Percentiles rank a stretch among this genome's conserved stretches.
phyloP scores from a whole-genome alignment of 2,888 invertebrate species.

The Catocala fraxini region DNA sequence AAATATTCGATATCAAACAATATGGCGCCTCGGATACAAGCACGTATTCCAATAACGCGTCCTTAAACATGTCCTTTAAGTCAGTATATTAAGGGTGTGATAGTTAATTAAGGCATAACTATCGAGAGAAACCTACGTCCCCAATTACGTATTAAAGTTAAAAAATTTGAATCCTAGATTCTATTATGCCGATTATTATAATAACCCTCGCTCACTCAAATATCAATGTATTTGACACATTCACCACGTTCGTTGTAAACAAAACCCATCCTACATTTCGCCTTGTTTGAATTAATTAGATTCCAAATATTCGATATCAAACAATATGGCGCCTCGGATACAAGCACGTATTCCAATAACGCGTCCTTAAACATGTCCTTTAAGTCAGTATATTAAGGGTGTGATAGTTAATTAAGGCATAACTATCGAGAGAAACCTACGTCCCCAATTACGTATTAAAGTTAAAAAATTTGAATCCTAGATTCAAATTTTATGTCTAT shows the following conservation, averaged over 20 bases:
- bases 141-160: no score
- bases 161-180: no score
- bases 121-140: constrained; percentile 12
- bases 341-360: constrained; percentile 1
- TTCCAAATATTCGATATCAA: constrained; percentile 5
- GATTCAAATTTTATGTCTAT: no score
- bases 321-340: background rate
- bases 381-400: constrained; percentile 1
- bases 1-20: constrained; percentile 5
- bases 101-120: constrained; percentile 30
- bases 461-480: no score
- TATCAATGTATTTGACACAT: background rate
- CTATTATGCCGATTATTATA: no score
- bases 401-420: constrained; percentile 27
- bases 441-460: constrained; percentile 21
- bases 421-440: constrained; percentile 18
- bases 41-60: background rate
- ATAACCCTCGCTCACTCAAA: no score
- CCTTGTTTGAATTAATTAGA: background rate
- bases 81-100: constrained; percentile 4
- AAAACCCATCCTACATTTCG: background rate
- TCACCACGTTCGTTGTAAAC: background rate
- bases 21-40: background rate
- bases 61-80: background rate
- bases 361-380: background rate